Base-by-base conservation (phyloP, 2,888 invertebrate species). In the Polydrusus pterygomalis region DNA sequence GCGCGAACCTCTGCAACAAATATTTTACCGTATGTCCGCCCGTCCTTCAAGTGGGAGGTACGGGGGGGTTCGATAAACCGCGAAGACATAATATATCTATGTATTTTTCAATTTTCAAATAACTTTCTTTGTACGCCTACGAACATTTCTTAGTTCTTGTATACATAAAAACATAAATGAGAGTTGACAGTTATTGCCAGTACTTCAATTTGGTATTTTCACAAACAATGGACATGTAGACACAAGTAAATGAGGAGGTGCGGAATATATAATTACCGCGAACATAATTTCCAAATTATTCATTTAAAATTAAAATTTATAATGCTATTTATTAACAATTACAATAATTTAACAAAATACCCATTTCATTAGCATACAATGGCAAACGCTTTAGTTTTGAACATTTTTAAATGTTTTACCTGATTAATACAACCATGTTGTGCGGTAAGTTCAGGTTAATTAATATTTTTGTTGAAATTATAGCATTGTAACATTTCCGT, bases 331-430 rank as follows among this genome's bases (percentile, higher is more conserved):
- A 54, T 54, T 54, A 30, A 54, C 54, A 30, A 54, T 54, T 54
- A 54, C 25, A 54, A 54, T 54, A 54, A 54, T 54, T 25, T 54
- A 54, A 54, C 25, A 54, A 54, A 54, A 51, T 51, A 54, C 25
- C 30, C 13, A 5, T 54, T 13, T 54, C n/a, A 54, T 54, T 54
- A 54, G n/a, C 54, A 54, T 54, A 54, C 54, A 54, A 54, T 54
- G 54, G n/a, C 30, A 6, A 54, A 25, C 54, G 13, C 11, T 51
- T 20, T 20, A 20, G 47, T 51, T 51, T 18, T 20, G 51, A 20
- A n/a, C 20, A 25, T 13, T 54, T 30, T 54, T 7, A 17, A 47
- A 8, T n/a, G 30, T 30, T 54, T 54, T 54, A 30, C 54, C n/a
- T 54, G 54, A 54, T 30, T 54, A 54, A 54, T 25, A 30, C 30